Conservation (phyloP, 2,888 invertebrate genomes). For the Trissoscelio sp. region DNA sequence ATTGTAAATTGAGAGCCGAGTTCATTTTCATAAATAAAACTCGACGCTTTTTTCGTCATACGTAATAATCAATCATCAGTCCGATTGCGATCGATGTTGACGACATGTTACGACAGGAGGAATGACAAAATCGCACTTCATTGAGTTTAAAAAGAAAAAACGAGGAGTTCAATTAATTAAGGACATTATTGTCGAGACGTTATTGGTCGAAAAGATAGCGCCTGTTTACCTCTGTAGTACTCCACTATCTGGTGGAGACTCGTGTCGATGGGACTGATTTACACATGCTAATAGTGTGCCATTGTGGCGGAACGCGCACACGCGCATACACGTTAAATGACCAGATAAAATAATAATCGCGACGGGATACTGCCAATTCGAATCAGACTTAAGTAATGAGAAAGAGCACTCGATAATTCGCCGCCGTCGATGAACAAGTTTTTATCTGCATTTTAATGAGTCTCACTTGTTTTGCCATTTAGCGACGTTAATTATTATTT, state of each 20-base stretch:
- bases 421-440: not conserved
- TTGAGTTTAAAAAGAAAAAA: not conserved
- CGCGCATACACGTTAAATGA: not conserved
- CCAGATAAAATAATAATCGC: slow-evolving; percentile 38
- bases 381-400: slow-evolving; percentile 29
- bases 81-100: slow-evolving; percentile 19
- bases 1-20: slow-evolving; percentile 7
- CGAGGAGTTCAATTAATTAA: slow-evolving; percentile 49
- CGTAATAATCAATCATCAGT: slow-evolving; percentile 9
- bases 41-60: not conserved
- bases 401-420: slow-evolving; percentile 16
- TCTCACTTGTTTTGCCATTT: not conserved
- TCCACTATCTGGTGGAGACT: slow-evolving; percentile 34
- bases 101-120: not conserved
- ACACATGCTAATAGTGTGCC: slow-evolving; percentile 17
- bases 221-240: slow-evolving; percentile 42
- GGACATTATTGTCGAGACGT: slow-evolving; percentile 19
- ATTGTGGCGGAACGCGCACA: slow-evolving; percentile 9
- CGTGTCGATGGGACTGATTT: slow-evolving; percentile 54
- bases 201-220: slow-evolving; percentile 52
- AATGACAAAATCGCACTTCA: slow-evolving; percentile 2
- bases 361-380: slow-evolving; percentile 34
- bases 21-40: slow-evolving; percentile 15
- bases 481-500: slow-evolving; percentile 1
- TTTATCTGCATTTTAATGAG: slow-evolving; percentile 28